A percentile compares a stretch with the other conserved stretches of the same genome.
phyloP scores from a whole-genome alignment of 1,140 invertebrate genomes.

The Tachypleus tridentatus region DNA sequence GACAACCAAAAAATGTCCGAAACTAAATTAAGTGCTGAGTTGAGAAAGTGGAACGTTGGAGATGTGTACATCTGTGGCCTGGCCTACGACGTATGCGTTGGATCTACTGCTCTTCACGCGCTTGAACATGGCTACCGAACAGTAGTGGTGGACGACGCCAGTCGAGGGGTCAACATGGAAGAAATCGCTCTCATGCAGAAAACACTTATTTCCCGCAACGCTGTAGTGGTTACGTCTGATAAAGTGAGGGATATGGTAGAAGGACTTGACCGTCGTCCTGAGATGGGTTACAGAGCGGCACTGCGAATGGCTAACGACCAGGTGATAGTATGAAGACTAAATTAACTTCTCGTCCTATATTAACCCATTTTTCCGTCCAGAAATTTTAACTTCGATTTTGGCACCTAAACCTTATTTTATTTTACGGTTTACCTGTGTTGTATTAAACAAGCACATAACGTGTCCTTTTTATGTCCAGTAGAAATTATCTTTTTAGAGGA shows the following conservation, averaged over 20 bases:
- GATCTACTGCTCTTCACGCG: constrained; percentile 29
- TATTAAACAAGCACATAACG: too few species aligned
- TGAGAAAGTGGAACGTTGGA: constrained; percentile 64
- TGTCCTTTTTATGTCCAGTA: too few species aligned
- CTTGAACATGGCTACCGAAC: constrained; percentile 79
- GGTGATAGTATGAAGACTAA: too few species aligned
- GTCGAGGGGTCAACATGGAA: constrained; percentile 67
- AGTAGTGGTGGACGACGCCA: constrained; percentile 78
- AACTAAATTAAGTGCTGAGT: constrained; percentile 67
- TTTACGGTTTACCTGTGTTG: too few species aligned
- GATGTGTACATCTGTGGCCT: constrained; percentile 92
- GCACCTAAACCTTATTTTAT: too few species aligned
- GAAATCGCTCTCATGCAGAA: constrained; percentile 72
- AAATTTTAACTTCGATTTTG: too few species aligned
- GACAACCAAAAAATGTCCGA: constrained; percentile 85
- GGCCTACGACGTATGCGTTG: constrained; percentile 90
- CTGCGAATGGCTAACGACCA: not conserved
- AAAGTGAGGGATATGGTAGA: constrained; percentile 64
- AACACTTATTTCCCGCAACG: constrained; percentile 54
- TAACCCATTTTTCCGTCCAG: too few species aligned
- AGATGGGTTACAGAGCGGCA: constrained; percentile 60
- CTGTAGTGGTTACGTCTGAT: constrained; percentile 61
- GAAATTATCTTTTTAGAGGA: too few species aligned
- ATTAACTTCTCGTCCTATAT: too few species aligned
- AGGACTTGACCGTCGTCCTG: constrained; percentile 67